These are phyloP conservation scores for Macaca fascicularis DNA, from an alignment of 2,113 vertebrate genomes.

Conservation along the genomic window DNA sequence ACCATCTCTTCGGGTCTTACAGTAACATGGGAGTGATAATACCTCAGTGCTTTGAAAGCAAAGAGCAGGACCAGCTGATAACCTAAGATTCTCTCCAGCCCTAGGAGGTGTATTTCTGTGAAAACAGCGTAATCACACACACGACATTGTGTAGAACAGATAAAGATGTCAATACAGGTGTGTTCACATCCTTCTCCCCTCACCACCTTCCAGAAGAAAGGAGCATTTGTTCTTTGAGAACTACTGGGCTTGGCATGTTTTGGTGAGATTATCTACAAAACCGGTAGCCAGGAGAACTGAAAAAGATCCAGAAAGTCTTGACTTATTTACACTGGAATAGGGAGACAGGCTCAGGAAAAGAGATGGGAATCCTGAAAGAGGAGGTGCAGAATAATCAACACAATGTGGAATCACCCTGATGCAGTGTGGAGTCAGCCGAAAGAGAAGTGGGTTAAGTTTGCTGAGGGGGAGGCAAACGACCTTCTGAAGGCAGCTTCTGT, in stretches of 20 bases:
- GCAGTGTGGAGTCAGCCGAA: neutral
- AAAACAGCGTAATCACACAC: neutral
- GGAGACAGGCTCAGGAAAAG: neutral
- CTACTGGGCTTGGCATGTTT: neutral
- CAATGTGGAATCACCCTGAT: neutral
- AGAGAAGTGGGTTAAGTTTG: neutral
- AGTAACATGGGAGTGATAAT: neutral
- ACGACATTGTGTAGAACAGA: neutral
- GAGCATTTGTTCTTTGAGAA: neutral
- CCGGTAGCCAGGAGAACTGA: neutral
- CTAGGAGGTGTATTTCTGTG: neutral
- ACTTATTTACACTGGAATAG: neutral
- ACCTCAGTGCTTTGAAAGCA: neutral
- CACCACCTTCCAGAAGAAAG: neutral
- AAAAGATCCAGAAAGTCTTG: neutral
- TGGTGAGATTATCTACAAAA: neutral
- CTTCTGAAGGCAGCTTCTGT: neutral
- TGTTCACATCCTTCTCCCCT: neutral
- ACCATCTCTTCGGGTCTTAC: neutral
- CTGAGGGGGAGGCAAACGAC: neutral
- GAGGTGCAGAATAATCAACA: neutral
- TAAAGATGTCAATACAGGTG: neutral
- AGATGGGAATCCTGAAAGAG: neutral
- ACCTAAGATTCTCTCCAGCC: neutral
- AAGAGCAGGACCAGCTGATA: neutral